Evolutionary conservation across 2,113 vertebrate species (phyloP), one percentile per base, ranked within the genome.

Genomic region (Lampris megalopsis): DNA sequence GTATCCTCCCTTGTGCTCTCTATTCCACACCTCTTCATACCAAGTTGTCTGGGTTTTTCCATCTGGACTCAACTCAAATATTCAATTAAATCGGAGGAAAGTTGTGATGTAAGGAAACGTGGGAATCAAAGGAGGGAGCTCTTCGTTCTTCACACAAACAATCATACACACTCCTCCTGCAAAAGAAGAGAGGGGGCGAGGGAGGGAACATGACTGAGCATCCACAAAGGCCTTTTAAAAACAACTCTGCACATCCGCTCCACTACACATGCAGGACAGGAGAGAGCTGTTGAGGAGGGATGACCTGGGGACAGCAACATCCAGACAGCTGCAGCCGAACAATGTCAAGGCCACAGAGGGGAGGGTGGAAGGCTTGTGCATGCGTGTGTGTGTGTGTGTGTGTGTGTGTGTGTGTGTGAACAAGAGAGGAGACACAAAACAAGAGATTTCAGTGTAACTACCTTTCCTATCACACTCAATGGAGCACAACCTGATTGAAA

Each of bases 41-140:
- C 86, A 87, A 89, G 87, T 89, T 90, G 85, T 88, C 78, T 45
- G 68, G 2, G 6, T 68, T 56, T 63, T 77, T 71, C 68, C 83
- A 67, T 63, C 41, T 0, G 35, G 61, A 82, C 85, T 85, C 57
- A 83, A 68, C 86, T 45, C 63, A 75, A 59, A 69, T 4, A 9
- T 1, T 36, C 4, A 47, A 24, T 24, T 24, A 24, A 24, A 24
- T 24, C 24, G 0, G 62, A 76, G 63, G 78, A 68, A 54, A 52
- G 53, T 47, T 48, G 5, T 49, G 6, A n/a, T 49, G 41, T 54
- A 63, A 45, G 2, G 49, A 58, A 9, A 61, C 48, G 81, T 63
- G 8, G 5, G 50, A n/a, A 54, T 57, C 61, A 8, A 10, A 49
- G 40, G 2, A 35, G 24, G 24, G 24, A 24, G 24, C 24, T 24